Evolutionary conservation across 2,113 vertebrate genomes (phyloP).

Genomic region (Halichoeres trimaculatus): DNA sequence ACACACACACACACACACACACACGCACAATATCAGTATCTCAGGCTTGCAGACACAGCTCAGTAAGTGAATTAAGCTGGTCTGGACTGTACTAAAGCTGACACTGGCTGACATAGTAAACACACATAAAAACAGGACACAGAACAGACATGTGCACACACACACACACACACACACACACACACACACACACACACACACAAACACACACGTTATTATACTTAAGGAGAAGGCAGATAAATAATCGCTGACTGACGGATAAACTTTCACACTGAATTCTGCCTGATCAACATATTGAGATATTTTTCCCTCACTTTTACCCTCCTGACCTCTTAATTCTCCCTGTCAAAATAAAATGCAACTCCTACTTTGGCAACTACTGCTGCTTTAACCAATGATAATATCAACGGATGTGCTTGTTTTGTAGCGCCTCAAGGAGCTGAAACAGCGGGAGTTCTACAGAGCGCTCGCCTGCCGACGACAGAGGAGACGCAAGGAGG

Average conservation of each 20-base stretch:
- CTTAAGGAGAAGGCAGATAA: conserved; percentile 16
- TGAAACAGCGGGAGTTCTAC: conserved; percentile 95
- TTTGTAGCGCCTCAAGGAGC: conserved; percentile 91
- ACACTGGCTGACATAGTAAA: conserved; percentile 55
- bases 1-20: conserved; percentile 28
- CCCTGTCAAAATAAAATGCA: conserved; percentile 1
- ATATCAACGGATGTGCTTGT: background rate
- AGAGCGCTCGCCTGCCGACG: conserved; percentile 91
- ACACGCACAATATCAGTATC: conserved; percentile 58
- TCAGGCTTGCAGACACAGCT: conserved; percentile 66
- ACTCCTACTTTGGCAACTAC: background rate
- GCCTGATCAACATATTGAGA: background rate
- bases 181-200: conserved; percentile 15
- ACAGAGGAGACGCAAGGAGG: conserved; percentile 89
- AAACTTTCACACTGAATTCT: background rate
- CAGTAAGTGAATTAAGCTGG: conserved; percentile 72
- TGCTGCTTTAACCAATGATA: background rate
- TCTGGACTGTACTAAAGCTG: conserved; percentile 66
- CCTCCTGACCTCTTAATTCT: conserved; percentile 5
- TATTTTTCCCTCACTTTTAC: background rate
- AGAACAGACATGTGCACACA: conserved; percentile 11
- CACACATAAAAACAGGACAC: background rate
- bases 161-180: conserved; percentile 18
- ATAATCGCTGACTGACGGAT: conserved; percentile 18
- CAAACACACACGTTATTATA: background rate